These are phyloP conservation scores for Ibycter americanus DNA, from an alignment of 2,797 vertebrate genomes.

Conservation along the genomic window DNA sequence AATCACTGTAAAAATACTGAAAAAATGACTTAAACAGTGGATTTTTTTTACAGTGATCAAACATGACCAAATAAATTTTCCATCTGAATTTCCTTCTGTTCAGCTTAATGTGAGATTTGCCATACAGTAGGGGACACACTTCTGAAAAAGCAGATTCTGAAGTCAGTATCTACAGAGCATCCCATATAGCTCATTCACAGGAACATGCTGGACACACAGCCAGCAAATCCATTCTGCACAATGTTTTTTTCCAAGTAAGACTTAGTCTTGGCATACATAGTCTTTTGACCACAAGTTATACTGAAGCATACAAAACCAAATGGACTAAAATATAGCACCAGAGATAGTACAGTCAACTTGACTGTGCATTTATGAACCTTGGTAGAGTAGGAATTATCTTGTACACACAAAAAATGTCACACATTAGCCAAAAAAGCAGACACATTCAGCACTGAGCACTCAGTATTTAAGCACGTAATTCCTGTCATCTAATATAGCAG, in stretches of 20 bases:
- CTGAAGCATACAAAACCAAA: background rate
- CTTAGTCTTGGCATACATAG: background rate
- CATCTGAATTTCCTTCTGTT: background rate
- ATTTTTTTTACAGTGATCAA: background rate
- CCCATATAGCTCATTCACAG: background rate
- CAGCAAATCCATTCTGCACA: background rate
- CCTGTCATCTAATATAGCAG: background rate
- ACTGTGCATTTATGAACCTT: background rate
- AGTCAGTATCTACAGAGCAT: background rate
- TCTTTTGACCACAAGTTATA: background rate
- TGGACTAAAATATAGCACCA: background rate
- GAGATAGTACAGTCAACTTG: background rate
- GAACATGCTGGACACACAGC: background rate
- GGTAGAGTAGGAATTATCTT: background rate
- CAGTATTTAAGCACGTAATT: constrained; percentile 11
- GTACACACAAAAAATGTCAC: background rate
- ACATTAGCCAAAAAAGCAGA: background rate
- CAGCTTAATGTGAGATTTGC: background rate
- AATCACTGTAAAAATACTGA: background rate
- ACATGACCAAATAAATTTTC: background rate
- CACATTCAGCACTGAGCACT: background rate
- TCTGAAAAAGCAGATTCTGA: background rate
- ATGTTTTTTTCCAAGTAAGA: background rate
- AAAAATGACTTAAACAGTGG: background rate
- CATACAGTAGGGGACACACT: background rate